Percentiles rank a stretch among this genome's conserved stretches.
Evolutionary conservation across 2,113 vertebrate genomes (phyloP).

Genomic region (Protomyctophum bolini): DNA sequence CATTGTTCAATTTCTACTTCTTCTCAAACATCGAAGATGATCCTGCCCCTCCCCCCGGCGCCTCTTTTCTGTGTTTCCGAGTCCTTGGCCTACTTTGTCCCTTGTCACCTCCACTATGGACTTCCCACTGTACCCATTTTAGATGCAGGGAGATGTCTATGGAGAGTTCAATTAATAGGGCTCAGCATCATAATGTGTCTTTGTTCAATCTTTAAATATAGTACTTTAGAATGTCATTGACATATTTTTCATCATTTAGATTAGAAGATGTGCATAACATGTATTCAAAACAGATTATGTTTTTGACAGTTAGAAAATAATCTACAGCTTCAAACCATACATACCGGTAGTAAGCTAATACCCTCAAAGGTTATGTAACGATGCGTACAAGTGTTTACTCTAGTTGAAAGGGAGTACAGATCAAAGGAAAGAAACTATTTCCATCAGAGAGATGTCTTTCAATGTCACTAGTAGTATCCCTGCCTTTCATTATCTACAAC

Average conservation of each 20-base stretch:
- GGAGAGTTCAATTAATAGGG: slow-evolving; percentile 73
- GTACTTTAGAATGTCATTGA: slow-evolving; percentile 65
- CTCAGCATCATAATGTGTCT: slow-evolving; percentile 65
- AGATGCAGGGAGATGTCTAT: slow-evolving; percentile 67
- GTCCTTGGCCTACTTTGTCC: slow-evolving; percentile 83
- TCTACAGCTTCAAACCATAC: background rate
- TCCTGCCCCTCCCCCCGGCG: slow-evolving; percentile 46
- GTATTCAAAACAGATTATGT: slow-evolving; percentile 14
- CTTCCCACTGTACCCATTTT: slow-evolving; percentile 70
- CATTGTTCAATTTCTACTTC: slow-evolving; percentile 54
- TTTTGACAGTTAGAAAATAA: slow-evolving; percentile 1
- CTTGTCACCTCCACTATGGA: slow-evolving; percentile 70
- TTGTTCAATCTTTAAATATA: slow-evolving; percentile 68
- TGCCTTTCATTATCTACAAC: background rate
- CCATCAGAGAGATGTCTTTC: background rate
- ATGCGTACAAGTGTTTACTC: background rate
- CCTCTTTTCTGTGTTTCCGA: slow-evolving; percentile 74
- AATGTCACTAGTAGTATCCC: background rate
- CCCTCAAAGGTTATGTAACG: too few relatives aligned
- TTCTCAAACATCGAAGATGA: slow-evolving; percentile 52
- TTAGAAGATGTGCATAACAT: slow-evolving; percentile 11
- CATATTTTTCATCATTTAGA: slow-evolving; percentile 50
- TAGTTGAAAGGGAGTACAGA: background rate
- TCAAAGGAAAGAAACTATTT: background rate
- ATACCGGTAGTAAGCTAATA: too few relatives aligned